Percentiles rank a stretch among this genome's conserved stretches.
Conservation (phyloP, 2,888 invertebrate species). For the Eurytoma californica region DNA sequence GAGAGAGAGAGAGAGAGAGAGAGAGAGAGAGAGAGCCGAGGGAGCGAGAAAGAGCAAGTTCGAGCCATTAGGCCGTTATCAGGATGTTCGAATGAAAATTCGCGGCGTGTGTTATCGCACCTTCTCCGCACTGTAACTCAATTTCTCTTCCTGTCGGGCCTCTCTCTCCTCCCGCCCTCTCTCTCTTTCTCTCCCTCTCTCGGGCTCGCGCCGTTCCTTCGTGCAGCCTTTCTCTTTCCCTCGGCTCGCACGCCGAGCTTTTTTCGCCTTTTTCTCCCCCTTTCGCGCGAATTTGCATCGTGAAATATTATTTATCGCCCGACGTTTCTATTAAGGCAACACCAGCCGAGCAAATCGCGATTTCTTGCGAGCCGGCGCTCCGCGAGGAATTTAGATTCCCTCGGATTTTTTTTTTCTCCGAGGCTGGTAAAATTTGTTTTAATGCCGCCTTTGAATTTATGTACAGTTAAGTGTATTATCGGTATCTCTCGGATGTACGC, state of each 20-base stretch:
- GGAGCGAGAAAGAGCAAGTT: conserved; percentile 61
- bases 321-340: conserved; percentile 51
- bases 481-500: too few relatives aligned
- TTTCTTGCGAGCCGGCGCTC: conserved; percentile 34
- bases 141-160: conserved; percentile 56
- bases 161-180: conserved; percentile 42
- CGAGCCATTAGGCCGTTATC: conserved; percentile 69
- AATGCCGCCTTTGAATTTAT: too few relatives aligned
- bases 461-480: too few relatives aligned
- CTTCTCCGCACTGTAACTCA: conserved; percentile 60
- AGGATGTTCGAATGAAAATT: conserved; percentile 69
- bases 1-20: neutral
- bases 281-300: conserved; percentile 45
- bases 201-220: conserved; percentile 1
- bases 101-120: conserved; percentile 60
- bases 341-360: conserved; percentile 41
- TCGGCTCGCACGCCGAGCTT: neutral
- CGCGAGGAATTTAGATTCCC: conserved; percentile 2
- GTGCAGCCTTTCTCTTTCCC: conserved; percentile 6
- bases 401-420: conserved; percentile 2
- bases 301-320: conserved; percentile 52
- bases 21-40: neutral
- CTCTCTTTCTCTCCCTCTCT: conserved; percentile 31
- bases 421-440: neutral
- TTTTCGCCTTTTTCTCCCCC: conserved; percentile 16